Conservation (phyloP, 23 tunicate genomes). For the Trididemnum nubilum region DNA sequence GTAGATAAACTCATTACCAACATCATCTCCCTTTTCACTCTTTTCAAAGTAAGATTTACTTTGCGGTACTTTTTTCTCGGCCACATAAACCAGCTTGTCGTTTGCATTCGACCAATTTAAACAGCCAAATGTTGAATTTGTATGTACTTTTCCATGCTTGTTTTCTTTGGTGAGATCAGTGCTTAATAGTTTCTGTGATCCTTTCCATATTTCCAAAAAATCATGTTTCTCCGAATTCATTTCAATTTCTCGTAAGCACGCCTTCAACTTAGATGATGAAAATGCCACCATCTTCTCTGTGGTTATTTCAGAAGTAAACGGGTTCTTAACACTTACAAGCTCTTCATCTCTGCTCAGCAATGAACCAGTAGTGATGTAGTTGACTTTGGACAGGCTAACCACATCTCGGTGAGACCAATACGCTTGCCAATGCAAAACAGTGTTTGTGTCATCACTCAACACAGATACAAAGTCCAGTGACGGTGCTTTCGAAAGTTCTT, state of each 20-base stretch:
- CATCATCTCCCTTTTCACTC: conserved; percentile 10
- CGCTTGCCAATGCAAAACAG: too few relatives aligned
- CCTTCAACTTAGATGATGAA: conserved; percentile 38
- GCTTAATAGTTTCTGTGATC: conserved; percentile 17
- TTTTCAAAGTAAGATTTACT: conserved; percentile 31
- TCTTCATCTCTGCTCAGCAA: too few relatives aligned
- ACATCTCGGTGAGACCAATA: too few relatives aligned
- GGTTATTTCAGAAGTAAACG: conserved; percentile 54
- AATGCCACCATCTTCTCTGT: conserved; percentile 33
- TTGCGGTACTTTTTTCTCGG: conserved; percentile 51
- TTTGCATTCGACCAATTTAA: conserved; percentile 71
- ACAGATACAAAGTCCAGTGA: too few relatives aligned
- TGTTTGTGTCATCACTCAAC: too few relatives aligned
- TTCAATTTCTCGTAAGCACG: conserved; percentile 47
- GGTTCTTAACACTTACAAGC: too few relatives aligned
- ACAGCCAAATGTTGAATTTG: conserved; percentile 62
- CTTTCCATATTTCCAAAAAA: conserved; percentile 75
- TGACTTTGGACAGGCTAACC: too few relatives aligned
- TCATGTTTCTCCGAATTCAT: conserved; percentile 28
- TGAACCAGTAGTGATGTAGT: too few relatives aligned
- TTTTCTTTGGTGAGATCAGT: conserved; percentile 57
- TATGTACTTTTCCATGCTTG: conserved; percentile 68
- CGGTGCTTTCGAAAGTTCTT: too few relatives aligned
- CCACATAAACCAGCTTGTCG: conserved; percentile 58
- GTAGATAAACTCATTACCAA: conserved; percentile 51